These are phyloP conservation scores for Dysidea cf. avara DNA, from an alignment of 37 sponge, comb jelly and placozoan genomes.

Conservation along the genomic window DNA sequence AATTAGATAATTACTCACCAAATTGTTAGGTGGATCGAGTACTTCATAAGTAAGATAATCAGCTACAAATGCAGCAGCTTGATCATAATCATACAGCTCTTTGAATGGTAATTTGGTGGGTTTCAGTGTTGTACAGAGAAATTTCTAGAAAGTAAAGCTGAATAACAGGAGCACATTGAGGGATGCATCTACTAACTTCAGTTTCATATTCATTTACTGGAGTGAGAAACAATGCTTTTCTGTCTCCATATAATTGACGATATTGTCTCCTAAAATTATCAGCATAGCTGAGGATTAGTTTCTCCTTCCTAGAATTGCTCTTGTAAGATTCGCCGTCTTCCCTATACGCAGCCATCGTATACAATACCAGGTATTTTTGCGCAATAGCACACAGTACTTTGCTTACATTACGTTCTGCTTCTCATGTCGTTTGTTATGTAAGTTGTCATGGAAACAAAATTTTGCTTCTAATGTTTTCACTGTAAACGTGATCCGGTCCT, in stretches of 20 bases:
- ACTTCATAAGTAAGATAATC: conserved; percentile 87
- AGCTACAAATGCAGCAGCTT: conserved; percentile 88
- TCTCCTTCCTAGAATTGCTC: conserved; percentile 77
- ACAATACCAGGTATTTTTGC: neutral
- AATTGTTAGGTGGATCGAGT: conserved; percentile 62
- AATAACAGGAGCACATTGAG: neutral
- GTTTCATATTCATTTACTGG: conserved; percentile 84
- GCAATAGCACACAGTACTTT: too few relatives aligned
- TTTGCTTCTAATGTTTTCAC: too few relatives aligned
- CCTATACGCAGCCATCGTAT: neutral
- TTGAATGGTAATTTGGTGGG: conserved; percentile 89
- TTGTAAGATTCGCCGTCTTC: conserved; percentile 62
- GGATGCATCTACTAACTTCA: conserved; percentile 47
- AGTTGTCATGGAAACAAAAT: too few relatives aligned
- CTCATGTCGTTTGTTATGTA: too few relatives aligned
- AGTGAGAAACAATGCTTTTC: conserved; percentile 85
- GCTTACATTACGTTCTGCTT: too few relatives aligned
- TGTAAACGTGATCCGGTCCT: too few relatives aligned
- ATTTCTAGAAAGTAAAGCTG: conserved; percentile 54
- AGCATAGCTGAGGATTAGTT: conserved; percentile 68
- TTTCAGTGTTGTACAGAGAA: conserved; percentile 84
- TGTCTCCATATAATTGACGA: conserved; percentile 85
- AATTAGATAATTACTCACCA: conserved; percentile 43
- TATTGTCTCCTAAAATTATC: conserved; percentile 94
- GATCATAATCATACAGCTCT: conserved; percentile 92